These are phyloP conservation scores for Pomacea canaliculata DNA, from an alignment of 2,888 invertebrate genomes.

Conservation along the genomic window DNA sequence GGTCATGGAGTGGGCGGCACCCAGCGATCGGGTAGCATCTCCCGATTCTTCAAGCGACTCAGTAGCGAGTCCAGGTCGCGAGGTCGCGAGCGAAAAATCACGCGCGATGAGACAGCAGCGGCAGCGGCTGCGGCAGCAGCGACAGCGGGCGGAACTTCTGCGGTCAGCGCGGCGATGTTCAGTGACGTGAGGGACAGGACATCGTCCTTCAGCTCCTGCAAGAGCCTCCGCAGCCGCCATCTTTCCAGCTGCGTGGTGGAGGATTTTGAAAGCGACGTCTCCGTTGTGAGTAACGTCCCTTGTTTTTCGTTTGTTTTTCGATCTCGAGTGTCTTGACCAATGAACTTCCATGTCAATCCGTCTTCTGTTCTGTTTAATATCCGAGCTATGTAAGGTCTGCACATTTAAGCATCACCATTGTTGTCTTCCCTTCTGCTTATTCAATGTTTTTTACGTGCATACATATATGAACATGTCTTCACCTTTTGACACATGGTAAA, in stretches of 20 bases:
- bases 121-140: slow-evolving; percentile 4
- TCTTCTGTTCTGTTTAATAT: background rate
- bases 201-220: slow-evolving; percentile 46
- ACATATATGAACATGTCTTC: too few relatives aligned
- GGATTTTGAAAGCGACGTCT: slow-evolving; percentile 54
- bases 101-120: slow-evolving; percentile 24
- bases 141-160: background rate
- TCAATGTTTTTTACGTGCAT: background rate
- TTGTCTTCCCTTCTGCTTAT: background rate
- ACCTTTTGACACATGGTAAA: too few relatives aligned
- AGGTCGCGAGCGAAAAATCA: slow-evolving; percentile 26
- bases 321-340: background rate
- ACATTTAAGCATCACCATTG: background rate
- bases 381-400: too few relatives aligned
- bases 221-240: slow-evolving; percentile 44
- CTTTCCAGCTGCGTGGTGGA: slow-evolving; percentile 54
- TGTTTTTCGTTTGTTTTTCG: background rate
- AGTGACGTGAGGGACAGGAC: slow-evolving; percentile 35
- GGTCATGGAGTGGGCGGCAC: slow-evolving; percentile 6
- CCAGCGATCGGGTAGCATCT: slow-evolving; percentile 38
- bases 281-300: slow-evolving; percentile 46
- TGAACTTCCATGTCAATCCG: too few relatives aligned
- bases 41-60: slow-evolving; percentile 40
- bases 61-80: slow-evolving; percentile 36
- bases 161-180: background rate